Evolutionary conservation across 2,888 invertebrate genomes (phyloP), one percentile per base, ranked within the genome.

Genomic region (Venustoraphidia nigricollis): DNA sequence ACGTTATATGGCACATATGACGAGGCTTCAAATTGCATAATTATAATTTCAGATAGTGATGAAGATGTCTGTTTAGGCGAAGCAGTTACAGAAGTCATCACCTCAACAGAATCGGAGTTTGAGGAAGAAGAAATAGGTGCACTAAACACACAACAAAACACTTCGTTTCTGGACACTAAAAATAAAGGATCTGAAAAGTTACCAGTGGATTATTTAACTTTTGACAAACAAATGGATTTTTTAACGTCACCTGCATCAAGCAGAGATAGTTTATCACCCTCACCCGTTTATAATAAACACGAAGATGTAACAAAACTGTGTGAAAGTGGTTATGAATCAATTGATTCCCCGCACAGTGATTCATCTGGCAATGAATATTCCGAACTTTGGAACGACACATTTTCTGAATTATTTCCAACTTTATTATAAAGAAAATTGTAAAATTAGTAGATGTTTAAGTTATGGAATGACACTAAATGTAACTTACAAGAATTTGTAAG

Each of bases 391-490:
- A 80, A 82, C 60, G 79, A 79, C 60, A 80, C 80, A 56, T 79
- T 86, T 58, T 79, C 82, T 52, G 85, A 86, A 66, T 66, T 88
- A 56, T 88, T 88, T 66, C 86, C 87, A 37, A 77, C 76, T 52
- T 68, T 87, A 59, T 73, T 79, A 47, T 85, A 71, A 69, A 48
- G 50, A 44, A 52, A 41, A 37, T 53, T 50, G 5, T 17, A 14
- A 36, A 37, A 4, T 27, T 27, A 3, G 27, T 6, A 27, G 27
- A 27, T 6, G 3, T 27, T 27, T 27, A 6, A n/a, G 27, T 6
- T 27, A 5, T 3, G 3, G 6, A 27, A 27, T 27, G 3, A 27
- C 27, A 27, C 6, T 27, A 3, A 27, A 27, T 27, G 27, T 27
- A 27, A 27, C 6, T 27, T 27, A 27, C 27, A 27, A 6, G 5